phyloP scores from a whole-genome alignment of 2,888 invertebrate species.

The Stictocephala bisonia region DNA sequence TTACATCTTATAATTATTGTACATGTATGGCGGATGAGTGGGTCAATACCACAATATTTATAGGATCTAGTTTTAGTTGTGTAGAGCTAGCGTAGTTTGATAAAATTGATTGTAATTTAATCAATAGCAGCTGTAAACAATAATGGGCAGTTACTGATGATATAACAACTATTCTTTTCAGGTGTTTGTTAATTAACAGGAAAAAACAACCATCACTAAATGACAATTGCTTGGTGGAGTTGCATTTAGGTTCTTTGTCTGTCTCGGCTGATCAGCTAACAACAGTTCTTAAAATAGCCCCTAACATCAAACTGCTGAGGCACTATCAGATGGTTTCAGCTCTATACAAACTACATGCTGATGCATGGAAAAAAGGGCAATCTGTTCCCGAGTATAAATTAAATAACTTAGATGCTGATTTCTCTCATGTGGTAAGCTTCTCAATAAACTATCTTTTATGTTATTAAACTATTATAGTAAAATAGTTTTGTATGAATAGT shows the following conservation, averaged over 20 bases:
- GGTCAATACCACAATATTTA: too few relatives aligned
- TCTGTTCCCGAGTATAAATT: constrained; percentile 57
- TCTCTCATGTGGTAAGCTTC: constrained; percentile 61
- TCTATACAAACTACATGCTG: constrained; percentile 57
- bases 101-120: too few relatives aligned
- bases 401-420: constrained; percentile 60
- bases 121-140: too few relatives aligned
- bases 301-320: constrained; percentile 55
- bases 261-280: constrained; percentile 55
- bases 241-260: constrained; percentile 58
- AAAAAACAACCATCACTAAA: not conserved
- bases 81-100: too few relatives aligned
- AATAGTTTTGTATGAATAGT: too few relatives aligned
- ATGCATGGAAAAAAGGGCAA: constrained; percentile 55
- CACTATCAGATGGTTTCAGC: constrained; percentile 61
- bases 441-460: too few relatives aligned
- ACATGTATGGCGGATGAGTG: too few relatives aligned
- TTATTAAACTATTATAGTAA: too few relatives aligned
- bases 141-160: not conserved
- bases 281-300: constrained; percentile 53
- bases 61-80: too few relatives aligned
- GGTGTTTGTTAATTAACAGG: constrained; percentile 34
- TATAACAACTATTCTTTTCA: constrained; percentile 26
- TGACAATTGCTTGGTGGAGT: constrained; percentile 52
- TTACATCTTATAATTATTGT: too few relatives aligned